Conservation (phyloP, 2,888 invertebrate genomes). For the Zaprionus bogoriensis region DNA sequence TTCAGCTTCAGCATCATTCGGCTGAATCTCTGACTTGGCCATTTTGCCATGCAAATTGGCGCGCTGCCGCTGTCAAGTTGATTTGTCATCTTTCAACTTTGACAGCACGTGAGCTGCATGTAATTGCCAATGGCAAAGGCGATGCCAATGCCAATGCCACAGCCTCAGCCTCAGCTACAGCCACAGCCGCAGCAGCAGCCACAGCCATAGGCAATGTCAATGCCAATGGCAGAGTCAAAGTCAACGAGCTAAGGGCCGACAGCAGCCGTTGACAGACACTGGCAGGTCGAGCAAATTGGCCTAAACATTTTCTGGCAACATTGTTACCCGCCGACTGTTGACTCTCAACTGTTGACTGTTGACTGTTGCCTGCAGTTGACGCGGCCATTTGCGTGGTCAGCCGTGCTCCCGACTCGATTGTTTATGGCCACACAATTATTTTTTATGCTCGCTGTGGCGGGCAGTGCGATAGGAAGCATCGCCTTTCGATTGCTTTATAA, state of each 20-base stretch:
- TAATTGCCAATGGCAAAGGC: slow-evolving; percentile 65
- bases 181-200: slow-evolving; percentile 9
- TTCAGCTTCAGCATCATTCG: slow-evolving; percentile 60
- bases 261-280: slow-evolving; percentile 62
- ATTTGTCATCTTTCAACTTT: slow-evolving; percentile 76
- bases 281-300: slow-evolving; percentile 72
- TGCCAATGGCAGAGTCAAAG: no score
- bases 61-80: slow-evolving; percentile 69
- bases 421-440: slow-evolving; percentile 58
- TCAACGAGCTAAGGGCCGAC: slow-evolving; percentile 52
- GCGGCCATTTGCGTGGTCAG: slow-evolving; percentile 17
- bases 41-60: slow-evolving; percentile 74
- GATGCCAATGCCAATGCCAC: slow-evolving; percentile 17
- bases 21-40: slow-evolving; percentile 54
- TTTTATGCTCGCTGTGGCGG: slow-evolving; percentile 49
- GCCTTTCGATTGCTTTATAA: slow-evolving; percentile 64
- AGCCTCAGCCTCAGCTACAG: slow-evolving; percentile 28
- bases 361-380: not conserved
- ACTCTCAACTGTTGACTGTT: not conserved
- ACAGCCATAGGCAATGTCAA: not conserved
- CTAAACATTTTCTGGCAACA: slow-evolving; percentile 53
- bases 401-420: slow-evolving; percentile 21
- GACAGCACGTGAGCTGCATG: slow-evolving; percentile 75
- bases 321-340: not conserved
- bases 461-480: slow-evolving; percentile 2